These are phyloP conservation scores for Buathra laborator DNA, from an alignment of 2,888 invertebrate species.

Conservation along the genomic window DNA sequence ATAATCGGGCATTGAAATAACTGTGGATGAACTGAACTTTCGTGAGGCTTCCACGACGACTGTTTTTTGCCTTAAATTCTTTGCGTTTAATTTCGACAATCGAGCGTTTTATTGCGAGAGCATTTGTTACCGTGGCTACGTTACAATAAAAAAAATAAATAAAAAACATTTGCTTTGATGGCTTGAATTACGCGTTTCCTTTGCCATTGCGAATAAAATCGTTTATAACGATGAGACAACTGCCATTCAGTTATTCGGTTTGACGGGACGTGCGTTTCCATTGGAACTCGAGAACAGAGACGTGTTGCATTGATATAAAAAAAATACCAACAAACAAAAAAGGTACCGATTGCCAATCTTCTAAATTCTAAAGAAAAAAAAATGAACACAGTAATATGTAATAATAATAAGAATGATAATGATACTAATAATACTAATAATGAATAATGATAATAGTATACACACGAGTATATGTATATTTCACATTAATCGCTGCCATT, in stretches of 20 bases:
- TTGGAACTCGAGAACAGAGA: constrained; percentile 43
- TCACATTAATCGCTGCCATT: constrained; percentile 83
- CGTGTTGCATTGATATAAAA: constrained; percentile 47
- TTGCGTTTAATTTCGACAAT: constrained; percentile 40
- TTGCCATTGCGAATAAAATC: constrained; percentile 11
- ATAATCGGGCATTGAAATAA: constrained; percentile 11
- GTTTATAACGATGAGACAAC: constrained; percentile 28
- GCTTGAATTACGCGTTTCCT: neutral
- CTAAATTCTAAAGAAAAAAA: constrained; percentile 73
- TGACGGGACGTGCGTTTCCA: constrained; percentile 30
- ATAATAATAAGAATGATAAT: constrained; percentile 49
- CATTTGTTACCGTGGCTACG: neutral
- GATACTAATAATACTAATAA: constrained; percentile 58
- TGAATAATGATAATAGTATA: constrained; percentile 70
- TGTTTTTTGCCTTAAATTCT: constrained; percentile 39
- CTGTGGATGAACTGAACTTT: constrained; percentile 8
- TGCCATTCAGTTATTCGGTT: constrained; percentile 49
- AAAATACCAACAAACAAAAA: constrained; percentile 48
- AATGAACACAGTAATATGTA: constrained; percentile 62
- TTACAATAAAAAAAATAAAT: neutral
- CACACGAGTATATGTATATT: constrained; percentile 77
- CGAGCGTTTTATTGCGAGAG: constrained; percentile 19
- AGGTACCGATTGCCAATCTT: constrained; percentile 71
- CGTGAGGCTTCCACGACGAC: constrained; percentile 30
- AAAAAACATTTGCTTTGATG: neutral